Conservation (phyloP, 1,140 invertebrate genomes). For the Zaprionus taronus region DNA sequence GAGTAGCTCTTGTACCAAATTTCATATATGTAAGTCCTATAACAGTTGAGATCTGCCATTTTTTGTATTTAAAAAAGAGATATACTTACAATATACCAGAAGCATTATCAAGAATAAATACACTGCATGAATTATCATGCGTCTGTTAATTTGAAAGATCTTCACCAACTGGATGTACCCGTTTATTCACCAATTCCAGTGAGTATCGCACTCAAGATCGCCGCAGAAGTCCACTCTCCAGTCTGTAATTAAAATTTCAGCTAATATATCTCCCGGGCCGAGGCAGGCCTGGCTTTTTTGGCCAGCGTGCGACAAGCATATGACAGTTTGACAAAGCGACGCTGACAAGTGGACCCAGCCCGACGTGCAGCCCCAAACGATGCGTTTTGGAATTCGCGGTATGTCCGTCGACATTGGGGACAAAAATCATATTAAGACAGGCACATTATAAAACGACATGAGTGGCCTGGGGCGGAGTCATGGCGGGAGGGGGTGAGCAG, state of each 20-base stretch:
- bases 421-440: constrained; percentile 81
- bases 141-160: too few species aligned
- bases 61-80: neutral
- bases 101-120: too few species aligned
- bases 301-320: constrained; percentile 78
- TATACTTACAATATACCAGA: neutral
- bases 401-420: constrained; percentile 67
- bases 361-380: constrained; percentile 47
- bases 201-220: neutral
- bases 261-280: constrained; percentile 68
- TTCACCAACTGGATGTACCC: neutral
- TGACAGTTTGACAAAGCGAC: constrained; percentile 81
- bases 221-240: neutral
- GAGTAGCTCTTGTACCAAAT: neutral
- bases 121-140: too few species aligned
- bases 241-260: constrained; percentile 80
- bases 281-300: neutral
- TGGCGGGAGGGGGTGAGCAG: too few species aligned
- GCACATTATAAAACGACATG: constrained; percentile 78
- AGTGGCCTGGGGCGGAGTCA: neutral
- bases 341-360: constrained; percentile 50
- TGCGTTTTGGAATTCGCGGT: constrained; percentile 71
- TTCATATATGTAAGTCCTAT: neutral
- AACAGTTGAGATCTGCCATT: neutral
- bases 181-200: neutral